Percentiles rank a stretch among this genome's conserved stretches.
Evolutionary conservation across 2,888 invertebrate species (phyloP).

Genomic region (Ochlodes sylvanus): DNA sequence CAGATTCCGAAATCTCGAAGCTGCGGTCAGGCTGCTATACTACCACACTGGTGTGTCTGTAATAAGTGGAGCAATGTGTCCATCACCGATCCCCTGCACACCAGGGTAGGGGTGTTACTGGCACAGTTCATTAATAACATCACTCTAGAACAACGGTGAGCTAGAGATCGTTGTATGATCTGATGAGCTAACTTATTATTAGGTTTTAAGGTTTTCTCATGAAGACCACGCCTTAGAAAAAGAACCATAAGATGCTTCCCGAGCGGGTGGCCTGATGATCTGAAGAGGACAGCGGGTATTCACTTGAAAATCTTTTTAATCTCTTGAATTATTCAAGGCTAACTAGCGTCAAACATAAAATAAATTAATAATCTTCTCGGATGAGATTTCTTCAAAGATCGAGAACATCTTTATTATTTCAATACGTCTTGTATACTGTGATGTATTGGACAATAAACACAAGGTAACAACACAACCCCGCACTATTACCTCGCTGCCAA

Average conservation of each 20-base stretch:
- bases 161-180: no score
- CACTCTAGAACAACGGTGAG: conserved; percentile 46
- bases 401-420: background rate
- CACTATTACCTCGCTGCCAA: background rate
- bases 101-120: conserved; percentile 39
- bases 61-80: conserved; percentile 46
- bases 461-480: background rate
- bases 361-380: no score
- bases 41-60: conserved; percentile 57
- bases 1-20: conserved; percentile 51
- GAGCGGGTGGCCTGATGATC: no score
- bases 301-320: no score
- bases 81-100: conserved; percentile 39
- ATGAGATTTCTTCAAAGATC: background rate
- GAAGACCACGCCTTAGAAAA: no score
- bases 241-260: no score
- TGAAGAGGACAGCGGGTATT: no score
- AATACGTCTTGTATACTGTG: background rate
- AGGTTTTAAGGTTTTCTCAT: no score
- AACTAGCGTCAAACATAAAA: no score
- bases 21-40: conserved; percentile 54
- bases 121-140: conserved; percentile 47
- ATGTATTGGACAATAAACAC: conserved; percentile 2
- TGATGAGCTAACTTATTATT: no score
- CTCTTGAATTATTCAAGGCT: no score